phyloP scores from a whole-genome alignment of 2,797 vertebrate species.

The Coreius guichenoti region DNA sequence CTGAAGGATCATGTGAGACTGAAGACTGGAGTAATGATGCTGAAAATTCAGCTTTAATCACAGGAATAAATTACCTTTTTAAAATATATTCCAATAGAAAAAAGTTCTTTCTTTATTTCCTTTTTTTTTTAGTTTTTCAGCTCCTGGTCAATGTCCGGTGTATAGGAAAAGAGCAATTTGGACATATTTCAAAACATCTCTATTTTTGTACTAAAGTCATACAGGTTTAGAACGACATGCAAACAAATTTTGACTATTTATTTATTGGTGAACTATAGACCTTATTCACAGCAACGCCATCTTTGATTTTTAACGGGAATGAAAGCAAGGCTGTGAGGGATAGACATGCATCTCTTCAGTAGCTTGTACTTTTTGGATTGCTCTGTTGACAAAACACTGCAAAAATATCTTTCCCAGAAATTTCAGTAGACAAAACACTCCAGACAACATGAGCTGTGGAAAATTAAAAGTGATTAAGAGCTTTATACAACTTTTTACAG shows the following conservation, averaged over 20 bases:
- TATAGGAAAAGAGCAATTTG: background rate
- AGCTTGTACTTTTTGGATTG: background rate
- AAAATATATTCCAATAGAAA: background rate
- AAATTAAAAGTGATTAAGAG: background rate
- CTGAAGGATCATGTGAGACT: background rate
- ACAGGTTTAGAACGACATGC: background rate
- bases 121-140: background rate
- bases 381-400: background rate
- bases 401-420: background rate
- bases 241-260: background rate
- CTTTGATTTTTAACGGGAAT: background rate
- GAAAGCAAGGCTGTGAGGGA: background rate
- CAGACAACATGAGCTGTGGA: background rate
- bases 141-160: background rate
- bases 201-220: background rate
- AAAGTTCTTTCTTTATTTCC: background rate
- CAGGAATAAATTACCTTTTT: background rate
- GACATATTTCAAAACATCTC: background rate
- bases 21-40: background rate
- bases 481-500: background rate
- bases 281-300: background rate
- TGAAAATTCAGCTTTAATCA: background rate
- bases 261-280: background rate
- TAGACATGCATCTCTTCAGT: background rate
- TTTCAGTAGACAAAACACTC: background rate